phyloP scores from a whole-genome alignment of 2,888 invertebrate species.

The Drosophila robusta region DNA sequence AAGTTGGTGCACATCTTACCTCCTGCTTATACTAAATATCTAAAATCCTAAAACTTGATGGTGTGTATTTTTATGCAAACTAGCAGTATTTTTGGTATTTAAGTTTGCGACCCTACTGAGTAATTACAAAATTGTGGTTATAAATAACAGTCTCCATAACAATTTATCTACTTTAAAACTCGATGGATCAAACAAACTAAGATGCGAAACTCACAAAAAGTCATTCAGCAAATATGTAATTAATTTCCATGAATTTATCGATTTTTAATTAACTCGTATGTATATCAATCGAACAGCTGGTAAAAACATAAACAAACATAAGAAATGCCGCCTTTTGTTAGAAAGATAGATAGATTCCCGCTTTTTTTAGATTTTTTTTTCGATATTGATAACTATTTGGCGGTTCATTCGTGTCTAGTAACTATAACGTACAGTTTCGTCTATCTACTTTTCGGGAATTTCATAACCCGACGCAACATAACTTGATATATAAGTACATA shows the following conservation, averaged over 20 bases:
- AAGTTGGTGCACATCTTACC: too few species aligned
- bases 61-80: too few species aligned
- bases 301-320: slow-evolving; percentile 18
- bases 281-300: slow-evolving; percentile 36
- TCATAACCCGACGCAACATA: neutral
- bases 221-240: slow-evolving; percentile 41
- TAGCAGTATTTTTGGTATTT: neutral
- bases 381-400: neutral
- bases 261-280: neutral
- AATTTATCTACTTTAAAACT: neutral
- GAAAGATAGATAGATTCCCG: slow-evolving; percentile 27
- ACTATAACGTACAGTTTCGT: slow-evolving; percentile 13
- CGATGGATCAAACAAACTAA: neutral
- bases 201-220: slow-evolving; percentile 7
- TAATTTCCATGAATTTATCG: slow-evolving; percentile 18
- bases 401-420: slow-evolving; percentile 7
- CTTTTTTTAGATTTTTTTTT: slow-evolving; percentile 18
- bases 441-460: neutral
- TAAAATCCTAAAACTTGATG: neutral
- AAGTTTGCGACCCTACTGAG: neutral
- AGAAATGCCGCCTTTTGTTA: slow-evolving; percentile 25
- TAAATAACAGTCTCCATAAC: neutral
- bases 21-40: too few species aligned
- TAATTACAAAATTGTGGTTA: neutral
- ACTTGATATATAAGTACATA: neutral